Conservation (phyloP, 2,797 vertebrate species). For the Glossophaga mutica region DNA sequence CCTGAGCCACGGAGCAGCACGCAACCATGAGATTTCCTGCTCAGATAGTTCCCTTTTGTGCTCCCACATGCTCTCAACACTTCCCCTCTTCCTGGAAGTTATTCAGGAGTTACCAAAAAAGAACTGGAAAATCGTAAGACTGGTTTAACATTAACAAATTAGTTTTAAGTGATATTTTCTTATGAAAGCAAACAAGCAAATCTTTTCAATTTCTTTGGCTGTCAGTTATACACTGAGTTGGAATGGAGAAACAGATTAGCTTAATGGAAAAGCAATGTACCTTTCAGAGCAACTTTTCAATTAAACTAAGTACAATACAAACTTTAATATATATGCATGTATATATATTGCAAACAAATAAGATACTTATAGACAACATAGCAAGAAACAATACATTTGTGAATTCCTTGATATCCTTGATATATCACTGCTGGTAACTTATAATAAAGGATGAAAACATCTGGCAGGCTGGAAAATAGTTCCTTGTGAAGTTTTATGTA, state of each 20-base stretch:
- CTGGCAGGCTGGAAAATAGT: conserved; percentile 19
- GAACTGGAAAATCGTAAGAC: not conserved
- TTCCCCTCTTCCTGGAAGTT: not conserved
- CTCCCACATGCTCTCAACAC: not conserved
- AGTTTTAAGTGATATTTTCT: conserved; percentile 12
- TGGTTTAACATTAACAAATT: conserved; percentile 7
- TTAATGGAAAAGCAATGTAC: not conserved
- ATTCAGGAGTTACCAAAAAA: conserved; percentile 23
- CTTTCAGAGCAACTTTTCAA: conserved; percentile 24
- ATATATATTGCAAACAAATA: not conserved
- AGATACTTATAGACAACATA: not conserved
- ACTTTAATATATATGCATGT: not conserved
- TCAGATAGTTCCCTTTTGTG: not conserved
- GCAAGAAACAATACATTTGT: conserved; percentile 2
- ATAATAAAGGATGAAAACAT: conserved; percentile 44
- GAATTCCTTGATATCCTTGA: conserved; percentile 30
- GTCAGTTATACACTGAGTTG: not conserved
- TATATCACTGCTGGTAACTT: not conserved
- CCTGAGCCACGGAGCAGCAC: not conserved
- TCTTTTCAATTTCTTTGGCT: conserved; percentile 23
- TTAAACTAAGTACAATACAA: not conserved
- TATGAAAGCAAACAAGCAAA: conserved; percentile 1
- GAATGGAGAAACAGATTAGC: conserved; percentile 12
- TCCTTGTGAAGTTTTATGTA: conserved; percentile 40
- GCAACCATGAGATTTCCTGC: not conserved